Evolutionary conservation across 2,113 vertebrate genomes (phyloP).

Genomic region (Pipa parva): DNA sequence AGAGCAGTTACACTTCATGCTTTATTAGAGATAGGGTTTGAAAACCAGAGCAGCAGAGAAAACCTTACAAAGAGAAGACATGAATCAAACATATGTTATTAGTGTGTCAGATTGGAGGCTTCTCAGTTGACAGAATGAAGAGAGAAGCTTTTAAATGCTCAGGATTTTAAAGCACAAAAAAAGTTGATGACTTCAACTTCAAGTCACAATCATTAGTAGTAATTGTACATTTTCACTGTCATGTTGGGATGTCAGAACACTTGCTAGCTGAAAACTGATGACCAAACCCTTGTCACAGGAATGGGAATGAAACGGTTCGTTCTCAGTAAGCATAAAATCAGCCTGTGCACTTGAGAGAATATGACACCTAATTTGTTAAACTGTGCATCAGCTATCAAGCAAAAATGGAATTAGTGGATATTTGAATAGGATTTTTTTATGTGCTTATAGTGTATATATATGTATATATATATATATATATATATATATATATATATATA

Average conservation of each 20-base stretch:
- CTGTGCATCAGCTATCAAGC: constrained; percentile 42
- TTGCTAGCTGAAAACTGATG: constrained; percentile 44
- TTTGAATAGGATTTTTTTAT: too few relatives aligned
- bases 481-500: too few relatives aligned
- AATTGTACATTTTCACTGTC: constrained; percentile 42
- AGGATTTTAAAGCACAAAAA: constrained; percentile 6
- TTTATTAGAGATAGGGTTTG: constrained; percentile 4
- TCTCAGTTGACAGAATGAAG: constrained; percentile 43
- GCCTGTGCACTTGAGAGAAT: constrained; percentile 46
- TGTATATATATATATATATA: too few relatives aligned
- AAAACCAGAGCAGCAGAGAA: constrained; percentile 17
- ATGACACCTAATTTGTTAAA: constrained; percentile 54
- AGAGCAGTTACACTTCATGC: not conserved
- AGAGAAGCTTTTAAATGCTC: constrained; percentile 29
- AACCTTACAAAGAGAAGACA: constrained; percentile 18
- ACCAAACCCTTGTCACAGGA: constrained; percentile 43
- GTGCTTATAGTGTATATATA: too few relatives aligned
- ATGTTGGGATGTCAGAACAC: constrained; percentile 37
- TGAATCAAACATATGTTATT: constrained; percentile 42
- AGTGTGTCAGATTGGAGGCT: constrained; percentile 41
- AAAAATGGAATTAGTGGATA: constrained; percentile 1
- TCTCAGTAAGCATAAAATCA: constrained; percentile 49
- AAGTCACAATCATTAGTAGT: constrained; percentile 38
- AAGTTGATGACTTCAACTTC: constrained; percentile 26
- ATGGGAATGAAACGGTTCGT: constrained; percentile 47